Conservation (phyloP, 1,140 invertebrate genomes). For the Phymorhynchus buccinoides region DNA sequence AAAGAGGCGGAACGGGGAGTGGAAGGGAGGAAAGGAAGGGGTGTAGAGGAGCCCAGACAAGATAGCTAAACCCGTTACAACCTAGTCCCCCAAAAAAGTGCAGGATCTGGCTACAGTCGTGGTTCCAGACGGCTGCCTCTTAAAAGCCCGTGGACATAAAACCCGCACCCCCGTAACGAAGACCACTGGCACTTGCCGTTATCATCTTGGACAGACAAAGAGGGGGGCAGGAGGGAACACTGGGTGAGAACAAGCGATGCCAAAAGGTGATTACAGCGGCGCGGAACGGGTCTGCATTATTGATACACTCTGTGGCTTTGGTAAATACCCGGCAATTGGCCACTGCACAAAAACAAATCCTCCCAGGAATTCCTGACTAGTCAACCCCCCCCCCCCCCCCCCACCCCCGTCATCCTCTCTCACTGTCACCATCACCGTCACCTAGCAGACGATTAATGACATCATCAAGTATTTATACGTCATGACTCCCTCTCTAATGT, state of each 20-base stretch:
- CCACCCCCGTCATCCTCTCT: too few relatives aligned
- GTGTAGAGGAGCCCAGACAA: too few relatives aligned
- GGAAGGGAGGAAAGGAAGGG: too few relatives aligned
- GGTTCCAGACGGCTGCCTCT: not conserved
- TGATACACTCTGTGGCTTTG: not conserved
- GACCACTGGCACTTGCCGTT: not conserved
- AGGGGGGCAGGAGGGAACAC: not conserved
- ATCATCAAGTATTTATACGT: constrained; percentile 8
- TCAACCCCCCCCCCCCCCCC: too few relatives aligned
- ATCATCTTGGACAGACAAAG: not conserved
- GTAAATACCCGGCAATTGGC: not conserved
- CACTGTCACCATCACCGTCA: not conserved
- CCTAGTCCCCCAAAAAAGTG: too few relatives aligned
- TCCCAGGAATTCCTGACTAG: not conserved
- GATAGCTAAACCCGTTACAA: not conserved
- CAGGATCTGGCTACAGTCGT: not conserved
- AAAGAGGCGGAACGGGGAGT: too few relatives aligned
- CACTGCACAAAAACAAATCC: not conserved
- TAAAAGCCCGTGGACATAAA: not conserved
- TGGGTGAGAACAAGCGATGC: not conserved
- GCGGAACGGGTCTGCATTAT: not conserved
- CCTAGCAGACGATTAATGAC: not conserved
- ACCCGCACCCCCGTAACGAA: not conserved
- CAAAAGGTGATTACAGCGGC: not conserved
- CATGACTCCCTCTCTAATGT: not conserved